phyloP scores from a whole-genome alignment of 1,140 invertebrate genomes.

The Lasioglossum baleicum region DNA sequence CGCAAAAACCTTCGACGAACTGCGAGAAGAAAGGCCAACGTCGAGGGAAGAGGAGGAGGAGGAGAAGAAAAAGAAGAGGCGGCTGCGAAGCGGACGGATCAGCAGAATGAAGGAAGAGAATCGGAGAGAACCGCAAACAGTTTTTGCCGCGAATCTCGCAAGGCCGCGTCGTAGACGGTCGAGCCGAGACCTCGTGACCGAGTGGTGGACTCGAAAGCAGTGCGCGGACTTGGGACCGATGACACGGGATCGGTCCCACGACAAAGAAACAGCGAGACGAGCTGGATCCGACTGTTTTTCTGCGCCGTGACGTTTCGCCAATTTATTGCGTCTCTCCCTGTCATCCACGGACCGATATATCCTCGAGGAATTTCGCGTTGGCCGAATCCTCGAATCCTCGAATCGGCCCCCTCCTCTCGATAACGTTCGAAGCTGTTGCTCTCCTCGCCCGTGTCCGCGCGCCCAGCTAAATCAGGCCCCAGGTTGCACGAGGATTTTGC shows the following conservation, averaged over 20 bases:
- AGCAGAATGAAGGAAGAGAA: slow-evolving; percentile 25
- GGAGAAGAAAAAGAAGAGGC: background rate
- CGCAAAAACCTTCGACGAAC: background rate
- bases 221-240: slow-evolving; percentile 54
- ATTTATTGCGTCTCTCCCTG: slow-evolving; percentile 59
- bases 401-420: background rate
- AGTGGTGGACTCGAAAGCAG: slow-evolving; percentile 43
- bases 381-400: slow-evolving; percentile 6
- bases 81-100: background rate
- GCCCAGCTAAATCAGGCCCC: background rate
- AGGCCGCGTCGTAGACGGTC: slow-evolving; percentile 55
- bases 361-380: slow-evolving; percentile 48
- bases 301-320: slow-evolving; percentile 57
- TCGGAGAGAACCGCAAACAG: slow-evolving; percentile 31
- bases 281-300: slow-evolving; percentile 56
- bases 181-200: slow-evolving; percentile 53
- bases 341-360: slow-evolving; percentile 56
- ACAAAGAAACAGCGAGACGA: slow-evolving; percentile 60
- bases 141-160: slow-evolving; percentile 61
- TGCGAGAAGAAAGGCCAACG: background rate
- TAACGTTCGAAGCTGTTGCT: background rate
- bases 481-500: background rate
- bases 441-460: background rate
- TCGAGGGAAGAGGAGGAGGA: background rate
- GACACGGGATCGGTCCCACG: slow-evolving; percentile 59